Evolutionary conservation across 2,113 vertebrate species (phyloP).

Genomic region (Geothlypis trichas): DNA sequence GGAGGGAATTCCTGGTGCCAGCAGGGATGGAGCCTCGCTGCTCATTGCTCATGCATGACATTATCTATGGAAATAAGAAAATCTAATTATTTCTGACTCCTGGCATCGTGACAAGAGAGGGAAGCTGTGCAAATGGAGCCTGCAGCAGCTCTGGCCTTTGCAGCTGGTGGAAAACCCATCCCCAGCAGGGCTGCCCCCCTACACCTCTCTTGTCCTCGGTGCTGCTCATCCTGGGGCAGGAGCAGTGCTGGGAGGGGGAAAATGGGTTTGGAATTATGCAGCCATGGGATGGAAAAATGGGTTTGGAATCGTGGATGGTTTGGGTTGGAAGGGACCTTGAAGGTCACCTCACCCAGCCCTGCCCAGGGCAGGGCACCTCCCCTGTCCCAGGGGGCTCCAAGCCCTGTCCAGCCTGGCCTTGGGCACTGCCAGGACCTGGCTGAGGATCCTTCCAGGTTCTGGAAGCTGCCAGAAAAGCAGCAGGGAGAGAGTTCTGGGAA

Average conservation of each 20-base stretch:
- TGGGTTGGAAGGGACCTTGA: not conserved
- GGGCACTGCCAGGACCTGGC: not conserved
- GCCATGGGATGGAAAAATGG: not conserved
- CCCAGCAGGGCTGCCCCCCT: not conserved
- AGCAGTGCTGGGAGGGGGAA: not conserved
- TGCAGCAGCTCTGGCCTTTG: not conserved
- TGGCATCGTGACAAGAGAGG: not conserved
- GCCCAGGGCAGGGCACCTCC: not conserved
- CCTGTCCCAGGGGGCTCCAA: accelerated
- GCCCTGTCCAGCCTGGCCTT: accelerated
- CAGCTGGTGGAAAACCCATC: not conserved
- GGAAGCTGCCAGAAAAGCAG: not conserved
- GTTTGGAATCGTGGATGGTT: not conserved
- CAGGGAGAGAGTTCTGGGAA: not conserved
- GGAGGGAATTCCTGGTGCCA: not conserved
- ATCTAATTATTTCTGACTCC: not conserved
- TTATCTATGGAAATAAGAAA: conserved; percentile 12
- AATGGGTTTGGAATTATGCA: not conserved
- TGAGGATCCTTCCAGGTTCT: not conserved
- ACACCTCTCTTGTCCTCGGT: accelerated
- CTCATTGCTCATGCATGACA: not conserved
- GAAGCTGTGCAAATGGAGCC: not conserved
- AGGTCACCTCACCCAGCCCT: not conserved
- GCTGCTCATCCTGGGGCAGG: not conserved
- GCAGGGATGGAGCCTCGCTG: not conserved